Base-by-base conservation (phyloP, 2,113 vertebrate genomes). In the Suricata suricatta region DNA sequence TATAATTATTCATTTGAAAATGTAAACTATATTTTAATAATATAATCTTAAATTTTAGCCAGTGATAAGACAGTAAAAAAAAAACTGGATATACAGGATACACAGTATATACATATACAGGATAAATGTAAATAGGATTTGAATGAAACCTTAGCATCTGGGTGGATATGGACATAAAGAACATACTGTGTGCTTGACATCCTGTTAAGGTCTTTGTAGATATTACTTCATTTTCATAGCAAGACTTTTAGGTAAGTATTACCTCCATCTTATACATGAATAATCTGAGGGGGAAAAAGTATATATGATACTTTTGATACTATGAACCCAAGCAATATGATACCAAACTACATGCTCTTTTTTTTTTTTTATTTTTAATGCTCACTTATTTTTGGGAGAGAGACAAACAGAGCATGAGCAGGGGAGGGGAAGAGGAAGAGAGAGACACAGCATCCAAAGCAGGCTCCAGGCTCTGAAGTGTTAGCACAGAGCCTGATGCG, bases 1-100 rank as follows among this genome's bases (percentile, higher is more conserved):
- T 69, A 91, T 14, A 84, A 94, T 50, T 82, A 82, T 14, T 87
- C 44, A 90, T 64, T 96, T 97, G 29, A 50, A 50, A 50, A 50
- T 50, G 13, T 50, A 50, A 50, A 50, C 50, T 14, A 50, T 50
- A 50, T 50, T 14, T 50, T 50, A 50, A 50, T 50, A 50, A 50
- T 14, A 50, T 50, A 83, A 79, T 74, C 95, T 77, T 90, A 79
- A 80, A 57, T 79, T 66, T 88, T 90, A 93, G 29, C 57, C 35
- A 72, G 4, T 87, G 41, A 83, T 27, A 82, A 52, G 33, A 88
- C 2, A 44, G 52, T 72, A 74, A 54, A 47, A 79, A 44, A 95
- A 64, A 95, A 76, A 80, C 31, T 7, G 44, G 44, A 47, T 47
- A 47, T 47, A 47, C 44, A 47, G 44, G 44, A 47, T 47, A 47